A percentile compares a stretch with the other conserved stretches of the same genome.
Evolutionary conservation across 2,888 invertebrate genomes (phyloP).

Genomic region (Oscheius sp.): DNA sequence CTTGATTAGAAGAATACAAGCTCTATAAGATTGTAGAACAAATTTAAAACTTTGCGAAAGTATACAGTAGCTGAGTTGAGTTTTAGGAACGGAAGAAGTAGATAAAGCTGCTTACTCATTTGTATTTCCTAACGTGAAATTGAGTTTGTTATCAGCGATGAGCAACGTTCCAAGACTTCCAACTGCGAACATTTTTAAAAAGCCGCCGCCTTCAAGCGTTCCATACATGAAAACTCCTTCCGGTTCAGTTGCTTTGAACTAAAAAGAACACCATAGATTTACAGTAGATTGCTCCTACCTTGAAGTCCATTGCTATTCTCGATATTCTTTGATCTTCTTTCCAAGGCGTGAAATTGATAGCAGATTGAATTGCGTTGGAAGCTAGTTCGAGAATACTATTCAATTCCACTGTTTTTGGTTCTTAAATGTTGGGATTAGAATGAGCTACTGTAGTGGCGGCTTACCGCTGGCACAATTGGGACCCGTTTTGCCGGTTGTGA

Average conservation of each 20-base stretch:
- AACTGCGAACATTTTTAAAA: constrained; percentile 45
- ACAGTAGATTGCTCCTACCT: constrained; percentile 7
- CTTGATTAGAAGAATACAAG: no score
- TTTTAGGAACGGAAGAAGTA: no score
- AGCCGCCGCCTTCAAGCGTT: constrained; percentile 14
- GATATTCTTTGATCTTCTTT: constrained; percentile 29
- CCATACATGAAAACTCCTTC: constrained; percentile 47
- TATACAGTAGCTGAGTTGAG: no score
- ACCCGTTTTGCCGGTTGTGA: constrained; percentile 45
- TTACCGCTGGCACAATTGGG: constrained; percentile 51
- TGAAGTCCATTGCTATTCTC: constrained; percentile 43
- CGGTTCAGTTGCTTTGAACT: constrained; percentile 25
- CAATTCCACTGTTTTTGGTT: constrained; percentile 14
- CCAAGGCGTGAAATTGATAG: constrained; percentile 35
- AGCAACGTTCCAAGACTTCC: constrained; percentile 40
- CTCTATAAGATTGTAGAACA: no score
- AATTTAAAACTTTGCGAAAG: no score
- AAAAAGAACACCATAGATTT: neutral
- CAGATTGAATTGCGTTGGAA: neutral
- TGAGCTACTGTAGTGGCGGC: neutral
- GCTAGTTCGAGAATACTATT: constrained; percentile 46
- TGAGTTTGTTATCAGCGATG: constrained; percentile 31
- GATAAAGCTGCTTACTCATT: constrained; percentile 27
- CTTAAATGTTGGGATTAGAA: no score
- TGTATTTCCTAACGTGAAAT: constrained; percentile 34